These are phyloP conservation scores for Gephyroberyx darwinii DNA, from an alignment of 2,797 vertebrate species.

Conservation along the genomic window DNA sequence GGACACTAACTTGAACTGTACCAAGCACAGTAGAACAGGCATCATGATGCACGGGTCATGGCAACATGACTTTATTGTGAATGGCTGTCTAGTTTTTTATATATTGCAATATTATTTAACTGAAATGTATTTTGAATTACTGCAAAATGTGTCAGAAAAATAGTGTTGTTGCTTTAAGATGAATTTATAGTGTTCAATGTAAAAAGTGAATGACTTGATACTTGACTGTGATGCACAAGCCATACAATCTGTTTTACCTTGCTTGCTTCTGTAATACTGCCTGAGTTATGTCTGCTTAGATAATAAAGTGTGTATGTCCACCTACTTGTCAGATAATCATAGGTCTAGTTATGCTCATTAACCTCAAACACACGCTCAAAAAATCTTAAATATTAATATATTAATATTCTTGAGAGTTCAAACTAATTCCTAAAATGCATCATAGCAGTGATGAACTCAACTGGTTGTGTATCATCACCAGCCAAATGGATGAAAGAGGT, in stretches of 20 bases:
- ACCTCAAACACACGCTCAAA: conserved; percentile 22
- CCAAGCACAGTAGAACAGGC: neutral
- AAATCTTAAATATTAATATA: conserved; percentile 7
- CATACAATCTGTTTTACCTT: neutral
- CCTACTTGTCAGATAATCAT: conserved; percentile 2
- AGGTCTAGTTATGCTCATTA: conserved; percentile 9
- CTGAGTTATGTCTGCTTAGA: neutral
- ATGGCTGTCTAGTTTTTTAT: neutral
- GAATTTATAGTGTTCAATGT: no score
- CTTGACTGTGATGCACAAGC: neutral
- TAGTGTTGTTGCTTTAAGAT: no score
- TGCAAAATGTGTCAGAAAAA: no score
- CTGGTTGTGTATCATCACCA: conserved; percentile 4
- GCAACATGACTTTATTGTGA: neutral
- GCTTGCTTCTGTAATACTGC: neutral
- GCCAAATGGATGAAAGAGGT: conserved; percentile 20
- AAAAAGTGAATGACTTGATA: no score
- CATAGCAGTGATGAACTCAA: conserved; percentile 20
- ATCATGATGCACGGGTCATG: neutral
- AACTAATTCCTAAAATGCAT: conserved; percentile 20
- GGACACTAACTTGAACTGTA: neutral
- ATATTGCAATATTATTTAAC: neutral
- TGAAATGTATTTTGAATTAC: no score
- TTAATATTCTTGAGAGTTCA: conserved; percentile 22
- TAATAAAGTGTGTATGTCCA: neutral